These are phyloP conservation scores for Hesperophylax magnus DNA, from an alignment of 1,140 invertebrate species.

Conservation along the genomic window DNA sequence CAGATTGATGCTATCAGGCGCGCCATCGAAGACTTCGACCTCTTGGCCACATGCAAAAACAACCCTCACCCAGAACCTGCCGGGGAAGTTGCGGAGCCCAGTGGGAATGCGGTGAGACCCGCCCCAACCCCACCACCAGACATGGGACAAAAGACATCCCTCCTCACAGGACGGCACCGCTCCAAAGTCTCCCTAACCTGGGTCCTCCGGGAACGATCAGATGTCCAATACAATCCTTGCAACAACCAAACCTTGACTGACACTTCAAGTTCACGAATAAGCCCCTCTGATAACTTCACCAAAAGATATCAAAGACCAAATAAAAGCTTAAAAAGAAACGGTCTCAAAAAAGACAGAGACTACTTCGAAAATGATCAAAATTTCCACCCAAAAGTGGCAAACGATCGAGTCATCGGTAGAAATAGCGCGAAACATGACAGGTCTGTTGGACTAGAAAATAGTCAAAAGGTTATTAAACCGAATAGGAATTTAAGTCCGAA, in stretches of 20 bases:
- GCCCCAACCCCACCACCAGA: conserved; percentile 58
- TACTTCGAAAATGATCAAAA: conserved; percentile 34
- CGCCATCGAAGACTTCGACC: conserved; percentile 47
- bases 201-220: conserved; percentile 75
- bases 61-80: conserved; percentile 7
- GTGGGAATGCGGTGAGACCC: conserved; percentile 63
- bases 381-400: background rate
- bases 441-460: conserved; percentile 32
- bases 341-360: conserved; percentile 45
- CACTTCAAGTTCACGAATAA: conserved; percentile 19
- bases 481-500: conserved; percentile 36
- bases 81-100: background rate
- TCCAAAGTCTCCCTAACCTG: conserved; percentile 80
- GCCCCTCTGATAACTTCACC: conserved; percentile 23
- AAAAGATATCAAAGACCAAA: conserved; percentile 37
- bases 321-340: conserved; percentile 34
- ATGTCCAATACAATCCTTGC: conserved; percentile 61
- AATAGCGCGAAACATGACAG: conserved; percentile 47
- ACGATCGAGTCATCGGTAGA: conserved; percentile 46
- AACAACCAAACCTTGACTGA: conserved; percentile 35
- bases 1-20: conserved; percentile 46
- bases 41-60: conserved; percentile 44
- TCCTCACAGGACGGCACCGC: conserved; percentile 68
- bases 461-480: background rate
- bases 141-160: conserved; percentile 68